These are phyloP conservation scores for Gadopsis bispinosus DNA, from an alignment of 2,797 vertebrate species.

Conservation along the genomic window DNA sequence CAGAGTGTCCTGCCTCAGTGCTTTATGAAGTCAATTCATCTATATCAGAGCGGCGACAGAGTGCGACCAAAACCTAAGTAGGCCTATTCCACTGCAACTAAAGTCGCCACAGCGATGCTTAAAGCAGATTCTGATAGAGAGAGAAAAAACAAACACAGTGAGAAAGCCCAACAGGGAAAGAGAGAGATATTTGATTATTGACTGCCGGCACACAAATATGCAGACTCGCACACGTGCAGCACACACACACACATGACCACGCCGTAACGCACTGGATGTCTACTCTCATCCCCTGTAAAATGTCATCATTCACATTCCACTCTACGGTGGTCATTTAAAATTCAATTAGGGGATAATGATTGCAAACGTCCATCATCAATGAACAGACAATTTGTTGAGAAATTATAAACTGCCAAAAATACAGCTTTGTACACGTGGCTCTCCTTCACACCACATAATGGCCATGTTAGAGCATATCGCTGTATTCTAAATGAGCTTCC, in stretches of 20 bases:
- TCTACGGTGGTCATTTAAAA: slow-evolving; percentile 73
- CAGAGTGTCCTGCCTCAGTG: slow-evolving; percentile 79
- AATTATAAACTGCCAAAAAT: slow-evolving; percentile 72
- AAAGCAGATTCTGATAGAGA: slow-evolving; percentile 42
- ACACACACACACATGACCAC: slow-evolving; percentile 2
- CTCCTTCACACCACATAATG: slow-evolving; percentile 51
- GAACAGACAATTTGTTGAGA: slow-evolving; percentile 75
- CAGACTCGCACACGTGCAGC: background rate
- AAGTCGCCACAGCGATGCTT: slow-evolving; percentile 57
- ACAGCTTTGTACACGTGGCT: slow-evolving; percentile 56
- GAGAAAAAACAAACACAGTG: slow-evolving; percentile 29
- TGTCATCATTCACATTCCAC: slow-evolving; percentile 57
- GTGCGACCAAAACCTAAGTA: slow-evolving; percentile 68
- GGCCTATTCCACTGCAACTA: slow-evolving; percentile 64
- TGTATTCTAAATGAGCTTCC: slow-evolving; percentile 44
- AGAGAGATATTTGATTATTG: slow-evolving; percentile 60
- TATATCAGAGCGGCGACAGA: slow-evolving; percentile 73
- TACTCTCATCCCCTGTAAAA: slow-evolving; percentile 53
- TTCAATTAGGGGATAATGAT: slow-evolving; percentile 76
- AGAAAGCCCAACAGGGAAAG: slow-evolving; percentile 33
- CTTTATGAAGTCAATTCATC: slow-evolving; percentile 85
- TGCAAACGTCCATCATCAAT: slow-evolving; percentile 70
- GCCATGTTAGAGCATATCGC: slow-evolving; percentile 36
- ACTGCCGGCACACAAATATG: slow-evolving; percentile 38
- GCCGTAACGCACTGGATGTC: slow-evolving; percentile 36